Base-by-base conservation (phyloP, 2,888 invertebrate species). In the Monochamus alternatus region DNA sequence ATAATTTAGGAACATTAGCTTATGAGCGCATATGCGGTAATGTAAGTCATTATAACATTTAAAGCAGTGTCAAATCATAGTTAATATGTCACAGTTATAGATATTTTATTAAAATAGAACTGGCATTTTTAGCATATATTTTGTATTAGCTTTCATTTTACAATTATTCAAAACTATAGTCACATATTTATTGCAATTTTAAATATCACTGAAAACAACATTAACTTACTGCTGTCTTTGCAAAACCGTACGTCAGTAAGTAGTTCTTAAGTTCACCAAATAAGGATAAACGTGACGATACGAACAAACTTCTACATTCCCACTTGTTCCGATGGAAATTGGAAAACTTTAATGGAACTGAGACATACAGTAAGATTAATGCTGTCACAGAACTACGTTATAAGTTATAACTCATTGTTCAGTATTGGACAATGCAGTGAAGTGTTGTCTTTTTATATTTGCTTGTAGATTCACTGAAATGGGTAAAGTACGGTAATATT, bases 291-390 rank as follows among this genome's bases (percentile, higher is more conserved):
- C 22, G 55, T 55, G 55, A 55, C 14, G 55, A 55, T 55, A 55
- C 55, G 55, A 22, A 55, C 55, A 55, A 55, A 55, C 55, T 55
- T 55, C 22, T 55, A n/a, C 55, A 14, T 14, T 55, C 55, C 55
- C 14, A 55, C n/a, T 55, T 55, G 55, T 55, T n/a, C 55, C 55
- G 3, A 14, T 55, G 14, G 55, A 55, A 55, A 55, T 55, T 55
- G 55, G 55, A 55, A 55, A 55, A 55, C 55, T 55, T 55, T 55
- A 55, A 55, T n/a, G 55, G 55, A 7, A n/a, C 55, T 14, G 7
- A 3, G 55, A 55, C 55, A 55, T 12, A 55, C n/a, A 14, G 55
- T n/a, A 55, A 55, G 55, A 55, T 55, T 55, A 55, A 55, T 55
- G 55, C 55, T 55, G 22, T n/a, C 22, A 55, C 14, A 55, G 14